Evolutionary conservation across 2,113 vertebrate species (phyloP), one percentile per base, ranked within the genome.

Genomic region (Apeltes quadracus): DNA sequence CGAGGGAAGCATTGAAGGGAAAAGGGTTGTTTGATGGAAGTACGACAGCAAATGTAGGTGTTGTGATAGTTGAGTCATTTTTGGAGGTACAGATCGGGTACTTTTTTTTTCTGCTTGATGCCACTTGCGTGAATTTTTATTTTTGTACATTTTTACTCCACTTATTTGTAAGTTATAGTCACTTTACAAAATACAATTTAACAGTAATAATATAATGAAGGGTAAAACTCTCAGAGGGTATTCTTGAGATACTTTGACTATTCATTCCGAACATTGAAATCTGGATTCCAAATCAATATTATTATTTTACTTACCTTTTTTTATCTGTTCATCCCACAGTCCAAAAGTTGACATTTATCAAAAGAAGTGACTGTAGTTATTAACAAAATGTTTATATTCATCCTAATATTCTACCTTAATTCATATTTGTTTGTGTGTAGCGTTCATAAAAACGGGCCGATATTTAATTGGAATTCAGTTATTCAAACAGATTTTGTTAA

Each of bases 101-200:
- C 48, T 51, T 68, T 18, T 34, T 44, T 50, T 70, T 61, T 44
- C 12, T 8, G 22, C 71, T 59, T 57, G 23, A 68, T 61, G 54
- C 62, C 39, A 67, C 16, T 65, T 5, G 3, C n/a, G 61, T 56
- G 7, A 15, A 18, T n/a, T 25, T 48, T 34, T 34, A 6, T 4
- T n/a, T 48, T 41, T 36, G 25, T 25, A 20, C n/a, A 12, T 59
- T 38, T 58, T 61, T 2, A 64, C 3, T 61, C 36, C 5, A 44
- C 48, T 23, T 23, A 12, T 27, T 61, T 25, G 18, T 57, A 4
- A 58, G 51, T 27, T 51, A 12, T 10, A 18, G 41, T 41, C 34
- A 50, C 18, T 56, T 55, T 44, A 48, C 2, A 27, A 18, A 34
- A 58, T 38, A 39, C 4, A 57, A 36, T 12, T 53, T 25, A 50